Conservation (phyloP, 2,113 vertebrate genomes). For the Quiscalus mexicanus region DNA sequence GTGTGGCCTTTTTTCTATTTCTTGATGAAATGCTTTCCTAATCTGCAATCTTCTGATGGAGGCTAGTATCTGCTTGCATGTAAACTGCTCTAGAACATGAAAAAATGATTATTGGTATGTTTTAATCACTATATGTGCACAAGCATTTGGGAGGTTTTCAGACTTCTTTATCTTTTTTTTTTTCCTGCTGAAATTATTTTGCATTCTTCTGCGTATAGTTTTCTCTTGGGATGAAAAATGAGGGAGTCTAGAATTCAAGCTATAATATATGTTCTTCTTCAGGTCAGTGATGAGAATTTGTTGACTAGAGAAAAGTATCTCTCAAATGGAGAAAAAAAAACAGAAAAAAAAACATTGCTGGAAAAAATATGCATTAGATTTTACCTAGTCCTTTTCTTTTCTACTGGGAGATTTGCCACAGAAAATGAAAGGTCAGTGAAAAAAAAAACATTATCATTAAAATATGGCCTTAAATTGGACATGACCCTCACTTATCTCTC, state of each 20-base stretch:
- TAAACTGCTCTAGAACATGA: neutral
- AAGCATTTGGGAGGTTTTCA: rapidly evolving
- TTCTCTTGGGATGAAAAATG: neutral
- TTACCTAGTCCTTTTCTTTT: neutral
- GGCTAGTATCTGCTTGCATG: neutral
- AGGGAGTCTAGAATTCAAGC: neutral
- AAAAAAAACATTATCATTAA: neutral
- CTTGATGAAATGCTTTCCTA: neutral
- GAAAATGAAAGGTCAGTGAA: neutral
- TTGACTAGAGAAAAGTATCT: neutral
- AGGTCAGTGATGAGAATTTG: neutral
- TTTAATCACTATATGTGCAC: neutral
- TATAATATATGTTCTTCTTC: neutral
- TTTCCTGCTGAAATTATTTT: neutral
- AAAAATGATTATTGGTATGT: neutral
- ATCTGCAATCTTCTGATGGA: neutral
- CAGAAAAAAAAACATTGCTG: rapidly evolving
- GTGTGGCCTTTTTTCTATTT: neutral
- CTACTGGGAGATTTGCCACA: neutral
- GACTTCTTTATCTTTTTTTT: neutral
- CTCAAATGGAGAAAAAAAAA: neutral
- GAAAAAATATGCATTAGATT: neutral
- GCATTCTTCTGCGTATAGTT: neutral
- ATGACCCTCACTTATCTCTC: neutral
- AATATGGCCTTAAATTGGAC: neutral